phyloP scores from a whole-genome alignment of 1,140 invertebrate genomes.

The Telenomus remus region DNA sequence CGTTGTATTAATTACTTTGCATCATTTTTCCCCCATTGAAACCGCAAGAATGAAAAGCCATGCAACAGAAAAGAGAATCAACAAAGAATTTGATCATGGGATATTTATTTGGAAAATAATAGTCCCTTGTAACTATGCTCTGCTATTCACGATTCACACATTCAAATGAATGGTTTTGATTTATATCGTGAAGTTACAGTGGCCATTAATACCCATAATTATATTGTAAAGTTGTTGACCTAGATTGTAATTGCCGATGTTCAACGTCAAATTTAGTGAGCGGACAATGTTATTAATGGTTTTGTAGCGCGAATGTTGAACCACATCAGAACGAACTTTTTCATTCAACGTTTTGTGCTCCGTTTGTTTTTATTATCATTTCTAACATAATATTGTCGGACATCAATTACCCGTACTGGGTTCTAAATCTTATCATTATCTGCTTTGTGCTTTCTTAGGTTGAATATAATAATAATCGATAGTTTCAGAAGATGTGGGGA shows the following conservation, averaged over 20 bases:
- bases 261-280: background rate
- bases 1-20: too few species aligned
- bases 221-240: conserved; percentile 5
- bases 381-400: too few species aligned
- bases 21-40: too few species aligned
- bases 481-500: conserved; percentile 30
- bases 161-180: conserved; percentile 11
- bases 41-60: too few species aligned
- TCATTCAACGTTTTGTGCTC: too few species aligned
- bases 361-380: too few species aligned
- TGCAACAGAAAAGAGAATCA: too few species aligned
- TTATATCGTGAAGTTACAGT: conserved; percentile 3
- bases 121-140: background rate
- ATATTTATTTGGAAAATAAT: too few species aligned
- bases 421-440: conserved; percentile 7
- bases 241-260: conserved; percentile 1
- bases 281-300: background rate
- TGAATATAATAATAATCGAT: conserved; percentile 42
- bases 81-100: too few species aligned
- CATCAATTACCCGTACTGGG: too few species aligned
- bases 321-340: too few species aligned
- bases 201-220: conserved; percentile 7
- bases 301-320: too few species aligned
- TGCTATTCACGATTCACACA: conserved; percentile 3
- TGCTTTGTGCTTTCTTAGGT: conserved; percentile 29